phyloP scores from a whole-genome alignment of 2,113 vertebrate species.

The Sinocyclocheilus anophthalmus region DNA sequence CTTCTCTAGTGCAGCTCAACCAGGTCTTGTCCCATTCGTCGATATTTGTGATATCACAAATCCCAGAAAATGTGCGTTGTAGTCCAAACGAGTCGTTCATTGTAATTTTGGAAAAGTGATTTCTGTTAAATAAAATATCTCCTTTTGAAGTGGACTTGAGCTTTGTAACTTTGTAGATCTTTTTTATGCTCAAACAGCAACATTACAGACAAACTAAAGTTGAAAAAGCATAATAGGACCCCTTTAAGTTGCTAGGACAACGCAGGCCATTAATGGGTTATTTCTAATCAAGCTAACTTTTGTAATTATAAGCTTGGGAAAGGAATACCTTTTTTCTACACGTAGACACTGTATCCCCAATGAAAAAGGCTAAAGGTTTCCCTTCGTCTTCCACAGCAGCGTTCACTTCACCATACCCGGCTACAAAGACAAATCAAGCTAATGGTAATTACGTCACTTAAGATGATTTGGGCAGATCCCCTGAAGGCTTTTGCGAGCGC shows the following conservation, averaged over 20 bases:
- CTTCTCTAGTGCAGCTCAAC: too few relatives aligned
- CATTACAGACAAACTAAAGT: too few relatives aligned
- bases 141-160: too few relatives aligned
- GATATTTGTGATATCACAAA: too few relatives aligned
- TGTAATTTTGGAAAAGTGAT: too few relatives aligned
- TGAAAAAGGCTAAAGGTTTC: constrained; percentile 20
- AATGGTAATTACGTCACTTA: constrained; percentile 67
- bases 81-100: too few relatives aligned
- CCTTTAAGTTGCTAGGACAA: constrained; percentile 43
- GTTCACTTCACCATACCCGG: constrained; percentile 43
- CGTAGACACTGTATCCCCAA: constrained; percentile 57
- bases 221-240: too few relatives aligned
- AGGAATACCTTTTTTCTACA: constrained; percentile 51
- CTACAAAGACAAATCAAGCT: constrained; percentile 67
- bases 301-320: constrained; percentile 60
- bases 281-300: constrained; percentile 64
- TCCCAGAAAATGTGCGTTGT: too few relatives aligned
- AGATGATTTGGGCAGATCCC: constrained; percentile 61
- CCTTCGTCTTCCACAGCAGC: background rate
- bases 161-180: too few relatives aligned
- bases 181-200: too few relatives aligned
- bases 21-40: too few relatives aligned
- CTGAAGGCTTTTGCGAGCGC: constrained; percentile 53
- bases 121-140: too few relatives aligned
- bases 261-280: constrained; percentile 44